These are phyloP conservation scores for Clarias platycephalus DNA, from an alignment of 2,797 vertebrate genomes.

Conservation along the genomic window DNA sequence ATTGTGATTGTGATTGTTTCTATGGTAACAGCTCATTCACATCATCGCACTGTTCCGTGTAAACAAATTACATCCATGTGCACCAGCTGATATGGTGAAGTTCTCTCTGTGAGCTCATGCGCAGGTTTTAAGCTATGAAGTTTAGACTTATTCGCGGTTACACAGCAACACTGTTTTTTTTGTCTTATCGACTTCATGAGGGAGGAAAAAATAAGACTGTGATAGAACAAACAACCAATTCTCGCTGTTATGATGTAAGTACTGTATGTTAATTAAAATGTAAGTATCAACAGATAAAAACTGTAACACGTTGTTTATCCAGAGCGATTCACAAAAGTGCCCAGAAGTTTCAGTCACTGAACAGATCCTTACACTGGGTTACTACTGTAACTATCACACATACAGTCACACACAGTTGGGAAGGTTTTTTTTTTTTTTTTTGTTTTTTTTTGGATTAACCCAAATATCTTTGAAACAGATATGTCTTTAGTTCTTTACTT, in stretches of 20 bases:
- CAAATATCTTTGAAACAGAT: no score
- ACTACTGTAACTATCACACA: no score
- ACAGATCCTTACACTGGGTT: no score
- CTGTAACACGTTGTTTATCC: background rate
- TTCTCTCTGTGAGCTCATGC: background rate
- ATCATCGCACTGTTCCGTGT: background rate
- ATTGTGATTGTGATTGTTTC: background rate
- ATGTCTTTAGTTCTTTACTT: no score
- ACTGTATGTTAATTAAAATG: background rate
- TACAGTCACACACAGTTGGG: no score
- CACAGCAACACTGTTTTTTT: background rate
- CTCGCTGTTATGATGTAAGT: background rate
- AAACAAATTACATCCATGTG: background rate
- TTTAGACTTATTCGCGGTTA: background rate
- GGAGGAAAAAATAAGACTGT: background rate
- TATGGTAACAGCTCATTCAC: background rate
- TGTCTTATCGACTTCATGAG: background rate
- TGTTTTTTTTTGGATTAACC: no score
- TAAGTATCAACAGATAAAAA: background rate
- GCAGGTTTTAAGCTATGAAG: background rate
- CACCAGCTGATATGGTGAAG: background rate
- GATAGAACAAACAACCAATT: background rate
- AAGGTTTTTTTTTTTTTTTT: no score
- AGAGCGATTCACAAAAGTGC: no score
- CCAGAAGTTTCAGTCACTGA: no score